phyloP scores from a whole-genome alignment of 2,113 vertebrate genomes.

The Carassius gibelio region DNA sequence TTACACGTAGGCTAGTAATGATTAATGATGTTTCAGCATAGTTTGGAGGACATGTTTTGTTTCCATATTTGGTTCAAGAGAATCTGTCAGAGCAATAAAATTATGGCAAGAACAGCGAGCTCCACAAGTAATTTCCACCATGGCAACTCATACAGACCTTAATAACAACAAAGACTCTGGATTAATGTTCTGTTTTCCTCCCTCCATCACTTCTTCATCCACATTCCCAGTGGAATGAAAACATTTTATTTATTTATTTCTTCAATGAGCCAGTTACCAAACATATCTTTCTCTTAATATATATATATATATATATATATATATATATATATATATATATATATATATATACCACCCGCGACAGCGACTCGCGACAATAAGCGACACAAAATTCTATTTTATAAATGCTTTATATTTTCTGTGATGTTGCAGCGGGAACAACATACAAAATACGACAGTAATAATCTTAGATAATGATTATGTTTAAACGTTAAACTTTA shows the following conservation, averaged over 20 bases:
- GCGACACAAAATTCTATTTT: too few species aligned
- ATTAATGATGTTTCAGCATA: constrained; percentile 6
- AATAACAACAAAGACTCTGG: constrained; percentile 18
- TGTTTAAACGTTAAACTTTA: too few species aligned
- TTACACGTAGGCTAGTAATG: neutral
- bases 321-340: too few species aligned
- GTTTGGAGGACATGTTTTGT: neutral
- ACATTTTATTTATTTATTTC: neutral
- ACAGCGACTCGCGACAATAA: too few species aligned
- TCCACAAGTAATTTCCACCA: constrained; percentile 23
- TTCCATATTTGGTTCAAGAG: constrained; percentile 1
- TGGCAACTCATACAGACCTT: constrained; percentile 19
- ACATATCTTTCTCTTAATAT: neutral
- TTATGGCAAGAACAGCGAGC: constrained; percentile 26
- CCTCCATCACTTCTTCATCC: neutral
- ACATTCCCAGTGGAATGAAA: neutral
- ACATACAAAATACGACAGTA: too few species aligned
- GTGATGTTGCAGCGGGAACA: too few species aligned
- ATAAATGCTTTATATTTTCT: too few species aligned
- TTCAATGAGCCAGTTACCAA: neutral
- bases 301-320: too few species aligned
- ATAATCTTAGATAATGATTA: too few species aligned
- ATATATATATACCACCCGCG: too few species aligned
- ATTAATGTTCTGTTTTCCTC: constrained; percentile 27
- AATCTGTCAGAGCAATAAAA: constrained; percentile 27